Conservation (phyloP, 1,140 invertebrate species). For the Bombus difficillimus region DNA sequence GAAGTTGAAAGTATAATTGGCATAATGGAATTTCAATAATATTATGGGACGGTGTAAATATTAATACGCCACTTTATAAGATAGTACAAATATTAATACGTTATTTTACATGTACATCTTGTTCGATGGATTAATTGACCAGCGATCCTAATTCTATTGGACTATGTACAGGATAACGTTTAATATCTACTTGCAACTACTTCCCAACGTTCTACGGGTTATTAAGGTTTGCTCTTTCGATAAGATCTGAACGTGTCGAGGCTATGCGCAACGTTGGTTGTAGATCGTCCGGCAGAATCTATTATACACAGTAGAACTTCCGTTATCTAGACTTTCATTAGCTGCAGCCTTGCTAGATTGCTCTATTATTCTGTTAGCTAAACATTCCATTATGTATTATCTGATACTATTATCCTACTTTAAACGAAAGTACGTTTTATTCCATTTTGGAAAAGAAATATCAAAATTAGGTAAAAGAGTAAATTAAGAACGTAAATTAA, state of each 20-base stretch:
- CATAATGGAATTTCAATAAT: too few species aligned
- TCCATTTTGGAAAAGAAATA: neutral
- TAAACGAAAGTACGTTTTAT: neutral
- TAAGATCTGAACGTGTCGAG: constrained; percentile 6
- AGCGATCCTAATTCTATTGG: too few species aligned
- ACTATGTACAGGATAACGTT: neutral
- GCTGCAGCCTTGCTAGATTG: constrained; percentile 12
- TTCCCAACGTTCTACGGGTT: neutral
- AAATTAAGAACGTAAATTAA: too few species aligned
- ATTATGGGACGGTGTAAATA: too few species aligned
- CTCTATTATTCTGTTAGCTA: constrained; percentile 23
- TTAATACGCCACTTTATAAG: too few species aligned
- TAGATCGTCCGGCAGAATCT: constrained; percentile 9
- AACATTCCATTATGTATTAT: constrained; percentile 25
- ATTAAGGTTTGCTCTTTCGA: constrained; percentile 2
- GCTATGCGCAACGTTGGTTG: neutral
- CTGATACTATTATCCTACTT: neutral
- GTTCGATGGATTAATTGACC: neutral
- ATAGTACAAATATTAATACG: neutral
- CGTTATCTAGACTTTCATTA: constrained; percentile 35
- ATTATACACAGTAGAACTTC: neutral
- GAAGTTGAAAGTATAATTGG: too few species aligned
- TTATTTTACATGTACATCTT: neutral
- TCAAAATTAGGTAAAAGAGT: neutral
- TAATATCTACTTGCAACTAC: neutral